Conservation (phyloP, 2,797 vertebrate genomes). For the Tenualosa ilisha region DNA sequence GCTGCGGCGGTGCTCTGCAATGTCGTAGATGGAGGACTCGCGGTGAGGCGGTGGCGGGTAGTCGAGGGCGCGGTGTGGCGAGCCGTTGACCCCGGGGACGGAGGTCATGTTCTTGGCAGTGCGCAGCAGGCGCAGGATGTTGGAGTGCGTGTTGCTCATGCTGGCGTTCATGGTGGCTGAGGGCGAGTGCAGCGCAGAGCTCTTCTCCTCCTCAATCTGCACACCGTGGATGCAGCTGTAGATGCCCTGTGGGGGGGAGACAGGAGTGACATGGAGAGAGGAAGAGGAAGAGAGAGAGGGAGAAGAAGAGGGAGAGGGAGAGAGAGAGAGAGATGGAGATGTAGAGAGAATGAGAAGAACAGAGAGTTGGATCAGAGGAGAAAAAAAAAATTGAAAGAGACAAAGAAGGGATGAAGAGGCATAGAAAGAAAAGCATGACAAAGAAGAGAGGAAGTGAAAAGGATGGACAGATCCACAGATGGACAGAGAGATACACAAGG, state of each 20-base stretch:
- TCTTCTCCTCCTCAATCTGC: conserved; percentile 96
- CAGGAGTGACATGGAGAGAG: background rate
- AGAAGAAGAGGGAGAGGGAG: conserved; percentile 39
- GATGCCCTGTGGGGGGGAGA: conserved; percentile 83
- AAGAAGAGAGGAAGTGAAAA: conserved; percentile 32
- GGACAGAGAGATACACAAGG: conserved; percentile 27
- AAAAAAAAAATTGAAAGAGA: conserved; percentile 28
- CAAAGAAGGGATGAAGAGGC: background rate
- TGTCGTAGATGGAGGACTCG: conserved; percentile 90
- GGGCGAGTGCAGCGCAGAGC: conserved; percentile 92
- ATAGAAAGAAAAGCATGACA: conserved; percentile 39
- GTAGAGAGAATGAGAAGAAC: conserved; percentile 28
- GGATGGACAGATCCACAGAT: conserved; percentile 39
- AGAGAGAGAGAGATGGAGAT: conserved; percentile 6
- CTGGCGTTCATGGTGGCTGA: conserved; percentile 98
- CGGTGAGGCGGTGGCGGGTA: conserved; percentile 89
- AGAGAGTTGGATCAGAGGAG: conserved; percentile 33
- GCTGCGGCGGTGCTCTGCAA: conserved; percentile 95
- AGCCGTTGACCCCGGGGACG: conserved; percentile 81
- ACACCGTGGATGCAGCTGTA: conserved; percentile 99
- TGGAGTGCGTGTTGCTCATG: conserved; percentile 99
- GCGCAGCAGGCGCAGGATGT: conserved; percentile 95
- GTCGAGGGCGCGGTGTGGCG: conserved; percentile 93
- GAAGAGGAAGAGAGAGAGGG: conserved; percentile 14
- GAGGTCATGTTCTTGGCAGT: conserved; percentile 99